A percentile compares a stretch with the other conserved stretches of the same genome.
These are phyloP conservation scores for Eudemis profundana DNA, from an alignment of 2,888 invertebrate genomes.

Conservation along the genomic window DNA sequence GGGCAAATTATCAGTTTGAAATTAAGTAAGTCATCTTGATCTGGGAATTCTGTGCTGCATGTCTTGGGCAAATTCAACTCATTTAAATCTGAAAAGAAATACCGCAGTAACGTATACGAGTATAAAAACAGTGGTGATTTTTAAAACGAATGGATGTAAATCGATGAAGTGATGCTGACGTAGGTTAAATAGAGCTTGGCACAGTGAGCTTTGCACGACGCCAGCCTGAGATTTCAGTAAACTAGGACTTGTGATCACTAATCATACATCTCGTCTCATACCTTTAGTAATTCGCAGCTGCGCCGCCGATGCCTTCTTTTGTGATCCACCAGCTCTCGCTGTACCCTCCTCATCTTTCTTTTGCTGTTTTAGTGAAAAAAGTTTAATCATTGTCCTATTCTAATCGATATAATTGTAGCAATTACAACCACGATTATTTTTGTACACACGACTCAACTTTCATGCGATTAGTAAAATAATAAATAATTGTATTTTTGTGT, in stretches of 20 bases:
- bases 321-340: conserved; percentile 86
- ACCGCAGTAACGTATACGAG: conserved; percentile 47
- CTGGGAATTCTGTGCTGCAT: conserved; percentile 97
- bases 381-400: conserved; percentile 94
- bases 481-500: conserved; percentile 41
- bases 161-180: conserved; percentile 28
- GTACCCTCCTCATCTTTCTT: conserved; percentile 98
- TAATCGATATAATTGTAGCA: conserved; percentile 70
- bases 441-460: conserved; percentile 44
- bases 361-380: conserved; percentile 99
- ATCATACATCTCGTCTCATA: conserved; percentile 62
- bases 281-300: conserved; percentile 99
- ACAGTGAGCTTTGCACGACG: conserved; percentile 2
- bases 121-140: conserved; percentile 10
- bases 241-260: conserved; percentile 9
- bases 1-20: conserved; percentile 98
- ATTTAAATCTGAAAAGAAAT: conserved; percentile 93
- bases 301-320: conserved; percentile 98
- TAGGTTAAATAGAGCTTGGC: conserved; percentile 14
- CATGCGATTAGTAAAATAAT: conserved; percentile 38
- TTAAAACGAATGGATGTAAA: not conserved
- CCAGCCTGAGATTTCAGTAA: conserved; percentile 3
- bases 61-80: conserved; percentile 99
- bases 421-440: conserved; percentile 73
- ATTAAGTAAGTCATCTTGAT: conserved; percentile 97